These are phyloP conservation scores for Ormyrus labotus DNA, from an alignment of 2,888 invertebrate genomes.

Conservation along the genomic window DNA sequence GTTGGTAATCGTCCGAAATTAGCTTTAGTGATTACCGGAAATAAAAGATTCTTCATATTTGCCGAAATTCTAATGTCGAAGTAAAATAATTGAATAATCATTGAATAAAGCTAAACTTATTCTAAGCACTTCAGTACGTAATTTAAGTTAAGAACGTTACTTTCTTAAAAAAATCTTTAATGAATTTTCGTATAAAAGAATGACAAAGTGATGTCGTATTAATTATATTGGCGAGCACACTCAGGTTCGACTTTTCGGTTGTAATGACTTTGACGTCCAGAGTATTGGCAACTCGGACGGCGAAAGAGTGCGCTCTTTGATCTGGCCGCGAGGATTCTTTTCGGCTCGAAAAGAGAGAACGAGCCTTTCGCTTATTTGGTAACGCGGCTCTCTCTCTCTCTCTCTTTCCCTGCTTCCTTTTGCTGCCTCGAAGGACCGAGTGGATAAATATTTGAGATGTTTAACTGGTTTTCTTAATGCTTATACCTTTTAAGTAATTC, in stretches of 20 bases:
- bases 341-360: slow-evolving; percentile 13
- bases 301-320: slow-evolving; percentile 39
- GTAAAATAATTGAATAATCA: too few species aligned
- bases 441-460: slow-evolving; percentile 57
- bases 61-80: too few species aligned
- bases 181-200: too few species aligned
- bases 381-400: slow-evolving; percentile 26
- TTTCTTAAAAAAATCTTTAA: too few species aligned
- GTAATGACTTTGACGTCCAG: slow-evolving; percentile 46
- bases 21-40: too few species aligned
- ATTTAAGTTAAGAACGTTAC: too few species aligned
- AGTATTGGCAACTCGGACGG: slow-evolving; percentile 11
- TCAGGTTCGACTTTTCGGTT: slow-evolving; percentile 26
- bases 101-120: too few species aligned
- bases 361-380: slow-evolving; percentile 46
- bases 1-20: too few species aligned
- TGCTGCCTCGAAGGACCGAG: background rate
- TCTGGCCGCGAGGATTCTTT: slow-evolving; percentile 43
- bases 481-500: slow-evolving; percentile 38
- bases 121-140: too few species aligned
- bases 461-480: slow-evolving; percentile 53
- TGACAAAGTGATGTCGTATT: background rate
- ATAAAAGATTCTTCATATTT: too few species aligned
- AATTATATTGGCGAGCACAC: slow-evolving; percentile 3
- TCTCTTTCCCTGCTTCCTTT: slow-evolving; percentile 27